Evolutionary conservation across 2,888 invertebrate species (phyloP).

Genomic region (Peribatodes rhomboidaria): DNA sequence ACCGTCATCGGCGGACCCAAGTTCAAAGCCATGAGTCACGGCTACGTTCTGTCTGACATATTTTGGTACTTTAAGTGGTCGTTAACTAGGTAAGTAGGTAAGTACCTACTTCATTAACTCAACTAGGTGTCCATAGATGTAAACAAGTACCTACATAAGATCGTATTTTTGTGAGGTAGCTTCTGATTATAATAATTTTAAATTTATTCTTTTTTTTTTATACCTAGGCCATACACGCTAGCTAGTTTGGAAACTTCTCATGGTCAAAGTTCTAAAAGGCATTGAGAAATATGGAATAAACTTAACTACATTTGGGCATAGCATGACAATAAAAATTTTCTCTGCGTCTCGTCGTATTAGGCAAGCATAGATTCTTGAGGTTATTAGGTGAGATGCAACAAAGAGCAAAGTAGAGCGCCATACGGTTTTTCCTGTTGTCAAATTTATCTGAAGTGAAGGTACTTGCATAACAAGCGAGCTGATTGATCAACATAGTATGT

Average conservation of each 20-base stretch:
- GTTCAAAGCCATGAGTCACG: slow-evolving; percentile 46
- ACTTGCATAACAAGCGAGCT: background rate
- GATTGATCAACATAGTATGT: too few species aligned
- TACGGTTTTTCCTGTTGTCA: slow-evolving; percentile 2
- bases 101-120: background rate
- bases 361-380: background rate
- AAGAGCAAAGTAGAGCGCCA: background rate
- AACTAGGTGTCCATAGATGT: background rate
- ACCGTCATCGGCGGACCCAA: slow-evolving; percentile 41
- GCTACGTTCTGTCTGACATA: slow-evolving; percentile 1
- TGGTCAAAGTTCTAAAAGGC: background rate
- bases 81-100: background rate
- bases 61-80: background rate
- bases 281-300: background rate
- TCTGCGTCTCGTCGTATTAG: background rate
- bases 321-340: background rate
- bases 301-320: background rate
- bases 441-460: background rate
- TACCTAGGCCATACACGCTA: background rate
- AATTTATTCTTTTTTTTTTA: background rate
- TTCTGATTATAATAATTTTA: too few species aligned
- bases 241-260: background rate
- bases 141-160: too few species aligned
- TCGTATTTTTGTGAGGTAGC: too few species aligned
- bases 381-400: background rate